A percentile compares a stretch with the other conserved stretches of the same genome.
These are phyloP conservation scores for Dromius quadrimaculatus DNA, from an alignment of 2,888 invertebrate genomes.

Conservation along the genomic window DNA sequence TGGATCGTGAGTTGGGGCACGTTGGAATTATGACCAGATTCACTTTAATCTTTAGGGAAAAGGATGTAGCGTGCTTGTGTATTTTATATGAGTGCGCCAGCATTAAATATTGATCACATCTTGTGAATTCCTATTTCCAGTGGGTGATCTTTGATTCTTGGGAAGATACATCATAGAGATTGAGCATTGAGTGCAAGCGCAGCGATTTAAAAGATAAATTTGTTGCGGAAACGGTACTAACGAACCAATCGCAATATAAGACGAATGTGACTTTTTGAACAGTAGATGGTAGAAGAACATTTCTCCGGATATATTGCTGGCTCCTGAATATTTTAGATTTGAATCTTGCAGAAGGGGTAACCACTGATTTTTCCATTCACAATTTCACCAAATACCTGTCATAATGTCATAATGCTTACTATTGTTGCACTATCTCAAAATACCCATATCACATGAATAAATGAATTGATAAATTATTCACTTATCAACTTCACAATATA, in stretches of 20 bases:
- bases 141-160: slow-evolving; percentile 6
- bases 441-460: too few relatives aligned
- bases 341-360: too few relatives aligned
- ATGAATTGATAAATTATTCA: too few relatives aligned
- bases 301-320: too few relatives aligned
- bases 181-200: slow-evolving; percentile 4
- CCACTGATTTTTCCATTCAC: too few relatives aligned
- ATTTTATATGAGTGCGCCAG: slow-evolving; percentile 29
- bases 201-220: slow-evolving; percentile 13
- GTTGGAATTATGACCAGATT: neutral
- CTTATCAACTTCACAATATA: too few relatives aligned
- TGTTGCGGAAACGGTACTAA: slow-evolving; percentile 16
- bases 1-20: slow-evolving; percentile 14
- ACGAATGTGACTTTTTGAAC: too few relatives aligned
- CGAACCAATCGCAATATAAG: slow-evolving; percentile 18
- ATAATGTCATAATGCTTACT: too few relatives aligned
- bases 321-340: too few relatives aligned
- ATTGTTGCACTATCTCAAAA: too few relatives aligned
- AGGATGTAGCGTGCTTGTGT: slow-evolving; percentile 1
- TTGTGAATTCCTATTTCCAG: slow-evolving; percentile 9
- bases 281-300: too few relatives aligned
- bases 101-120: slow-evolving; percentile 24
- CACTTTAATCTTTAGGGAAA: neutral
- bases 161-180: slow-evolving; percentile 3
- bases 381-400: too few relatives aligned